Conservation (phyloP, 2,888 invertebrate genomes). For the Spodoptera picta region DNA sequence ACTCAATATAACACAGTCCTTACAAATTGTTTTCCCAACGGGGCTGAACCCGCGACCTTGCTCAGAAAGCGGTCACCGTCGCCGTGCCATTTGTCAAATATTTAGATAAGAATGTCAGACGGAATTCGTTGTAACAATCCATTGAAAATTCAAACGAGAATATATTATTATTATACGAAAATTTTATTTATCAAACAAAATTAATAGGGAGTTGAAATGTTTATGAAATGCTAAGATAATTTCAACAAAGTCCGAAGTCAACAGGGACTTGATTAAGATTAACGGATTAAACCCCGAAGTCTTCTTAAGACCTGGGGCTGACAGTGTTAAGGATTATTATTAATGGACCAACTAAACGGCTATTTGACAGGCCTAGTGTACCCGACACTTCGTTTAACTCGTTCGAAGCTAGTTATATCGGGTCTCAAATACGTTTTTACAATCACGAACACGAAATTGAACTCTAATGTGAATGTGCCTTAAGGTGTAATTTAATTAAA, state of each 20-base stretch:
- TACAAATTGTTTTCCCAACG: conserved; percentile 21
- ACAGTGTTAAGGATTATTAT: conserved; percentile 64
- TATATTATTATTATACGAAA: conserved; percentile 5
- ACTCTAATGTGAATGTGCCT: too few species aligned
- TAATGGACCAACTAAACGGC: conserved; percentile 67
- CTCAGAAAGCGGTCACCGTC: conserved; percentile 21
- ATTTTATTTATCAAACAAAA: conserved; percentile 15
- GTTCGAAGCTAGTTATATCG: conserved; percentile 33
- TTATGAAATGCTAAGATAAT: conserved; percentile 50
- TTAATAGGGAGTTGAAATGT: conserved; percentile 29
- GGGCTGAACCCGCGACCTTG: conserved; percentile 18
- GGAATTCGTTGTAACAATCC: conserved; percentile 16
- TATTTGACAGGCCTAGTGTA: conserved; percentile 50
- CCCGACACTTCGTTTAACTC: conserved; percentile 43
- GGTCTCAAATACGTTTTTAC: conserved; percentile 15
- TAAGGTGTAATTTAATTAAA: too few species aligned
- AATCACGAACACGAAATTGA: background rate
- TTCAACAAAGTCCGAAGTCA: conserved; percentile 65
- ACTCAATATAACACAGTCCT: conserved; percentile 8
- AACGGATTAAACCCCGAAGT: conserved; percentile 65
- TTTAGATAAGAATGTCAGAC: conserved; percentile 36
- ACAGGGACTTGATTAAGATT: conserved; percentile 72
- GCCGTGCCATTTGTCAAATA: conserved; percentile 34
- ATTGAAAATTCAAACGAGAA: conserved; percentile 1
- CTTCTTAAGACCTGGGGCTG: conserved; percentile 61